Base-by-base conservation (phyloP, 2,797 vertebrate species). In the Oreortyx pictus region DNA sequence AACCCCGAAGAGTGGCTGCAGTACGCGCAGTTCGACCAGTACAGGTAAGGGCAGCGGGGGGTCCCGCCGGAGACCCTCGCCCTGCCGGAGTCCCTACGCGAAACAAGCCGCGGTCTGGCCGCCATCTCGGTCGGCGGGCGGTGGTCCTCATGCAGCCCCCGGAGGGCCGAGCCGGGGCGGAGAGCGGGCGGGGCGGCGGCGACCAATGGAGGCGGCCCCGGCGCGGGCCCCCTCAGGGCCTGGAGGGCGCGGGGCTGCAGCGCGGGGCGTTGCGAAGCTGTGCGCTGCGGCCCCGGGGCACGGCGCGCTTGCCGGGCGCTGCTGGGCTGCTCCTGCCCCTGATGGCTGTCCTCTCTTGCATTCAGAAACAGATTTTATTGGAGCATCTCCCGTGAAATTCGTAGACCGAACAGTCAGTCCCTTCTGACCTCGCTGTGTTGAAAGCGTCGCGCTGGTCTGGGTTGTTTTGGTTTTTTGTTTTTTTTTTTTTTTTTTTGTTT, bases 11-110 rank as follows among this genome's bases (percentile, higher is more conserved):
- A 99, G 46, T 99, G 99, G 99, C 96, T 84, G 88, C 92, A 96
- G 41, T 99, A 97, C 83, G 98, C 99, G 11, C 98, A 98, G 91
- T 99, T 98, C 95, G 99, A 99, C 95, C 97, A 98, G 77, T 99
- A 98, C 98, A 99, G 99, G 99, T 99, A 98, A 98, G 14, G 5
- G 15, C 61, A 13, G 44, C 43, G 49, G 49, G 25, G 25, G 14
- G 8, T 17, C 35, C 23, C 33, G 52, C 20, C 39, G 54, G 54
- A 31, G 31, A 16, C 37, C 33, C 25, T 61, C 14, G 19, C 19
- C 13, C 29, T 15, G 41, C 41, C 41, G 22, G 33, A 35, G n/a
- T 22, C 57, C 23, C 57, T 35, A 19, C 33, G 57, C n/a, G 10
- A 5, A n/a, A 20, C 33, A 24, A 14, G 19, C 33, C 33, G 11